Evolutionary conservation across 1,140 invertebrate genomes (phyloP).

Genomic region (Panagrolaimus sp.): DNA sequence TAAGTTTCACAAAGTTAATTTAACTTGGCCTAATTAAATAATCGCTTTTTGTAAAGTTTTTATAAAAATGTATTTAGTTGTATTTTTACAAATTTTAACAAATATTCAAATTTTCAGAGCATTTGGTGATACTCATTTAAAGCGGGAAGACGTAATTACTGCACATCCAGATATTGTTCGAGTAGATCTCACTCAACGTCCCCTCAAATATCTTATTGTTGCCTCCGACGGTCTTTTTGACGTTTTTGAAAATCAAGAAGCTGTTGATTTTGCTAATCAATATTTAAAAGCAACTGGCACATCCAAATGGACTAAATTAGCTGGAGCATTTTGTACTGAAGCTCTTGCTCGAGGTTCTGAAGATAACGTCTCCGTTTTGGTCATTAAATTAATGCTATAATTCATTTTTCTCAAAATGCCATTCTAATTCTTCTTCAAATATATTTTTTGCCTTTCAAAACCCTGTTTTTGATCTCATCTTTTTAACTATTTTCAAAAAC

Average conservation of each 20-base stretch:
- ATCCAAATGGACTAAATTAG: conserved; percentile 69
- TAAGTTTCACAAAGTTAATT: no score
- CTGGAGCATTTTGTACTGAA: not conserved
- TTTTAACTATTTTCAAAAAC: not conserved
- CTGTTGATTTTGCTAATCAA: conserved; percentile 76
- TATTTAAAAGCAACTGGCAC: conserved; percentile 60
- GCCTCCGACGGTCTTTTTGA: conserved; percentile 94
- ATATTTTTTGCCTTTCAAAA: no score
- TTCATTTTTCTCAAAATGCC: no score
- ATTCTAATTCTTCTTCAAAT: no score
- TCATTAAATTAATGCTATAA: conserved; percentile 71
- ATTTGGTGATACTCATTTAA: conserved; percentile 82
- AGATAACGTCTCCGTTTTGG: conserved; percentile 88
- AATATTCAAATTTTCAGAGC: conserved; percentile 60
- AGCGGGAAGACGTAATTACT: conserved; percentile 84
- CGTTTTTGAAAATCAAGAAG: conserved; percentile 86
- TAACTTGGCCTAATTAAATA: no score
- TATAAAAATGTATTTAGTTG: no score
- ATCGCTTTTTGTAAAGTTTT: no score
- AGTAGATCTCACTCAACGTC: conserved; percentile 71
- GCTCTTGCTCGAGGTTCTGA: not conserved
- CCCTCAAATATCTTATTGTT: conserved; percentile 79
- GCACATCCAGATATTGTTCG: conserved; percentile 89
- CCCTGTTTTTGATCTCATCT: no score
- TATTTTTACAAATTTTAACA: no score